Conservation (phyloP, 2,113 vertebrate genomes). For the Percina caprodes region DNA sequence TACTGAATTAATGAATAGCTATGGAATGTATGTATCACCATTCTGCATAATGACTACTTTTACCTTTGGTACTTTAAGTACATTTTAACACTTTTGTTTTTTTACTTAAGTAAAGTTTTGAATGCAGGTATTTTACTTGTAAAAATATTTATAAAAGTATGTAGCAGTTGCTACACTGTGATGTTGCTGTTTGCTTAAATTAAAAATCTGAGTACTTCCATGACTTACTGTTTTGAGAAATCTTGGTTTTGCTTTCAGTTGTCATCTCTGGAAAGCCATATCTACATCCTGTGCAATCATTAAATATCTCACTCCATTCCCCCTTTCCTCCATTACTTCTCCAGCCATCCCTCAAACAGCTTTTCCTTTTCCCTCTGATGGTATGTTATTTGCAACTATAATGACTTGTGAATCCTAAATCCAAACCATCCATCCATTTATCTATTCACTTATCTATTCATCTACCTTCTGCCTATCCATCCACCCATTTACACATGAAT, state of each 20-base stretch:
- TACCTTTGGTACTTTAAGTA: neutral
- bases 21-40: too few species aligned
- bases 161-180: too few species aligned
- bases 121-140: neutral
- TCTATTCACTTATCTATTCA: constrained; percentile 52
- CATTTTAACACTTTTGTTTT: neutral
- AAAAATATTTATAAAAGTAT: neutral
- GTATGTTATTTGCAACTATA: constrained; percentile 24
- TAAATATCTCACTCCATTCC: neutral
- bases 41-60: neutral
- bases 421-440: constrained; percentile 51
- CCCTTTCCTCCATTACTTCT: constrained; percentile 27
- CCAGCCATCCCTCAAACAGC: constrained; percentile 17
- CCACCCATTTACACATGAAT: constrained; percentile 50
- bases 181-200: neutral
- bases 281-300: constrained; percentile 13
- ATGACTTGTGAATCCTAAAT: constrained; percentile 59
- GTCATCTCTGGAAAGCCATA: neutral
- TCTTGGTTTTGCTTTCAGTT: neutral
- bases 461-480: constrained; percentile 41
- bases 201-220: neutral
- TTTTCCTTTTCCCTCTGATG: constrained; percentile 24
- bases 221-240: neutral
- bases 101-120: neutral
- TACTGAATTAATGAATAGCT: too few species aligned